Conservation (phyloP, 2,888 invertebrate species). For the Gymnocheta viridis region DNA sequence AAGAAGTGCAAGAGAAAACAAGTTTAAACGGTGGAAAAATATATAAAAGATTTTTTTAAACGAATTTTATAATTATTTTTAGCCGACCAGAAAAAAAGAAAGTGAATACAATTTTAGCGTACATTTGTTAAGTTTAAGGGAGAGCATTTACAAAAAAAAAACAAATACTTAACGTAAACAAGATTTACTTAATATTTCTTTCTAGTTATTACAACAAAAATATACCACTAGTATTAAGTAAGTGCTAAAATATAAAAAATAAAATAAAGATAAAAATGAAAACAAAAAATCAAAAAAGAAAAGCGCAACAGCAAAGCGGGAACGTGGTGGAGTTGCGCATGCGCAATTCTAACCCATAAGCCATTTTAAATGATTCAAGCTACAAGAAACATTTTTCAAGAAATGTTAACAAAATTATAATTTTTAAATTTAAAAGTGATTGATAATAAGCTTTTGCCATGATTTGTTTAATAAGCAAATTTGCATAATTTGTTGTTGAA, state of each 20-base stretch:
- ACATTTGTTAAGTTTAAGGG: not conserved
- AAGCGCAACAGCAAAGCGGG: not conserved
- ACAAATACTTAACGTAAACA: constrained; percentile 6
- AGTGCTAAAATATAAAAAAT: constrained; percentile 50
- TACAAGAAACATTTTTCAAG: not conserved
- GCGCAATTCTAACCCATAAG: not conserved
- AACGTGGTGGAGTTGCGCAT: constrained; percentile 7
- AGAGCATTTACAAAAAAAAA: constrained; percentile 40
- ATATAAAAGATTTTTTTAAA: constrained; percentile 14
- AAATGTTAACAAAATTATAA: not conserved
- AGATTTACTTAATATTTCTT: constrained; percentile 10
- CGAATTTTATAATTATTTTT: not conserved
- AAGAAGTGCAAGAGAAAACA: constrained; percentile 36
- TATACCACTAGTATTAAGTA: constrained; percentile 52
- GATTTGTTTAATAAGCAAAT: not conserved
- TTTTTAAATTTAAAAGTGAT: not conserved
- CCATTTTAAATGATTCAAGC: not conserved
- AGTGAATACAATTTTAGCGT: constrained; percentile 53
- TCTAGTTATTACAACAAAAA: constrained; percentile 34
- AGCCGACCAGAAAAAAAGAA: constrained; percentile 66
- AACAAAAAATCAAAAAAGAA: not conserved
- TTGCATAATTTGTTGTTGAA: not conserved
- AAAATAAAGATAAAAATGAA: constrained; percentile 17
- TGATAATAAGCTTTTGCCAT: too few species aligned
- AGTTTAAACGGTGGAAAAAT: constrained; percentile 53